Evolutionary conservation across 2,888 invertebrate species (phyloP), one percentile per base, ranked within the genome.

Genomic region (Euspilapteryx auroguttella): DNA sequence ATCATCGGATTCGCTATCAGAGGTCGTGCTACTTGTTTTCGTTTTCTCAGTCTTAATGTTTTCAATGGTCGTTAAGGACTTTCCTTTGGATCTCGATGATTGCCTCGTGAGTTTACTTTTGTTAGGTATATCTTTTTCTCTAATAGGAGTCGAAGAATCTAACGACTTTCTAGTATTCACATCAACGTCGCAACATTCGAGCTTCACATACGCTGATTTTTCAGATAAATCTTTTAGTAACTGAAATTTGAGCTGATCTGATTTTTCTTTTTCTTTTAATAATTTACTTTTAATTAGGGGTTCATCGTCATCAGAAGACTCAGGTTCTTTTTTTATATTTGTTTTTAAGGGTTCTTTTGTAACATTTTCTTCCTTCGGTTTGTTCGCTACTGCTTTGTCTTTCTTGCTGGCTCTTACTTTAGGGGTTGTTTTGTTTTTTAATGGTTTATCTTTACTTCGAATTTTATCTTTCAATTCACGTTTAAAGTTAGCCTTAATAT

Each of bases 161-260:
- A 55, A 40, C 11, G 68, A 69, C 42, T 58, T 65, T 44, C 59
- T 63, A 26, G 61, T 62, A 38, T 52, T 65, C 30, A 71, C 49
- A 42, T 65, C 69, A 30, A 66, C 69, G 44, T 76, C 68, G 43
- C 66, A 75, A 47, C 71, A 69, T 45, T 75, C 69, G 33, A 76
- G 43, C 45, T 75, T 75, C 12, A 75, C 75, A 38, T 71, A 71
- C 4, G 73, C 64, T 12, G 73, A 66, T 46, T 73, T 73, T 50
- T 71, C 64, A 1, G 75, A 63, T 32, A 71, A 55, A 39, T 75
- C 73, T 47, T 68, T 73, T 27, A 71, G 37, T 31, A 73, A 37
- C 40, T 68, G 62, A 37, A 58, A 65, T 39, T 73, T 69, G 8
- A 68, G 41, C 20, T 53, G 54, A 27, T 66, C 58, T 36, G 40